Base-by-base conservation (phyloP, 2,888 invertebrate species). In the Hirudinaria manillensis region DNA sequence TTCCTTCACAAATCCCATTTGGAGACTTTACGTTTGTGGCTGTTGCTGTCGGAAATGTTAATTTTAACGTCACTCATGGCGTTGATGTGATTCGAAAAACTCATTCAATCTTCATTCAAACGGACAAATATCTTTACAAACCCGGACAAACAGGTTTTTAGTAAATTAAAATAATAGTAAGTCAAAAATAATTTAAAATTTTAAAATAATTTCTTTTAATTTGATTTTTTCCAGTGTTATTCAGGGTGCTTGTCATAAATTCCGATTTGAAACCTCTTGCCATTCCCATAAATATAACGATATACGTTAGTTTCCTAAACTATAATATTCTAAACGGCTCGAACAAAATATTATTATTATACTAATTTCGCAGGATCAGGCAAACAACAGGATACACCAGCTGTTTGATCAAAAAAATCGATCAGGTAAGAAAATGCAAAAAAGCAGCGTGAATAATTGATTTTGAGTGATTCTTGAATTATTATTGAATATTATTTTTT, bases 71-170 rank as follows among this genome's bases (percentile, higher is more conserved):
- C 13, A 6, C 45, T 6, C 45, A 45, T 16, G 16, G 13, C 1
- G 45, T 45, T 10, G 45, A 1, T 34, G 80, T 78, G 73, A 79
- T 79, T 72, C 73, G 79, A 72, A 83, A 83, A 76, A 80, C 80
- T 70, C 79, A 80, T 71, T 83, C 83, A 0, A 76, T 83, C 70
- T 82, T 82, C 70, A 80, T 83, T 21, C 83, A 83, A 77, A 82
- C 82, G 0, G 82, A 82, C 79, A 82, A 82, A 75, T 81, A 80
- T 10, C 79, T 81, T 13, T 82, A 83, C 79, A 83, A 83, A 77
- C 83, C 82, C 29, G 81, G 83, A 29, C 82, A 83, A 75, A 82
- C 80, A 79, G 82, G 83, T 83, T 7, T 61, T 56, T 4, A 56
- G n/a, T 1, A 3, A 27, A n/a, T 7, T 7, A 68, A n/a, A 34